These are phyloP conservation scores for Caracal caracal DNA, from an alignment of 2,113 vertebrate species.

Conservation along the genomic window DNA sequence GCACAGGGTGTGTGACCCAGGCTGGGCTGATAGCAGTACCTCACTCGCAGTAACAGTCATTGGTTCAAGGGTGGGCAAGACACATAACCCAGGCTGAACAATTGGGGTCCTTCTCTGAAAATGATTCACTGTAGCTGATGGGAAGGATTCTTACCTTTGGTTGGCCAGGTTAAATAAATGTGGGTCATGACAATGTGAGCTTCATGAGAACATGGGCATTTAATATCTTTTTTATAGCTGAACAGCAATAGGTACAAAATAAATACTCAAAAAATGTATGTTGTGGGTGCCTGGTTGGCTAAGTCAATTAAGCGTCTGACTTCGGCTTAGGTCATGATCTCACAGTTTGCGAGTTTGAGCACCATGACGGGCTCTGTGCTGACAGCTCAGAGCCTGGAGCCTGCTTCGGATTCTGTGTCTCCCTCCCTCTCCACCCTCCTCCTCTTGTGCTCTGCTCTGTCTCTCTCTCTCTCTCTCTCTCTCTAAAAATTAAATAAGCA, in stretches of 20 bases:
- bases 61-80: neutral
- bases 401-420: too few species aligned
- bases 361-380: too few species aligned
- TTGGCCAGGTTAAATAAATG: neutral
- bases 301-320: too few species aligned
- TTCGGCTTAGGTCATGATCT: too few species aligned
- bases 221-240: slow-evolving; percentile 3
- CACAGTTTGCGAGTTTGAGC: too few species aligned
- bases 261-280: neutral
- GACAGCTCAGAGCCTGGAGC: too few species aligned
- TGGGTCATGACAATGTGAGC: neutral
- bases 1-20: neutral
- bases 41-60: neutral
- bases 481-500: too few species aligned
- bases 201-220: neutral
- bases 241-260: neutral
- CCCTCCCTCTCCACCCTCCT: too few species aligned
- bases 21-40: neutral
- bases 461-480: too few species aligned
- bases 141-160: neutral
- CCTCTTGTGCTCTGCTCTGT: too few species aligned
- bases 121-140: neutral
- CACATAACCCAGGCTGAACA: neutral
- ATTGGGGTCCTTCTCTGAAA: neutral
- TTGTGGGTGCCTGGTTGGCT: too few species aligned